These are phyloP conservation scores for Morelia viridis DNA, from an alignment of 2,797 vertebrate genomes.

Conservation along the genomic window DNA sequence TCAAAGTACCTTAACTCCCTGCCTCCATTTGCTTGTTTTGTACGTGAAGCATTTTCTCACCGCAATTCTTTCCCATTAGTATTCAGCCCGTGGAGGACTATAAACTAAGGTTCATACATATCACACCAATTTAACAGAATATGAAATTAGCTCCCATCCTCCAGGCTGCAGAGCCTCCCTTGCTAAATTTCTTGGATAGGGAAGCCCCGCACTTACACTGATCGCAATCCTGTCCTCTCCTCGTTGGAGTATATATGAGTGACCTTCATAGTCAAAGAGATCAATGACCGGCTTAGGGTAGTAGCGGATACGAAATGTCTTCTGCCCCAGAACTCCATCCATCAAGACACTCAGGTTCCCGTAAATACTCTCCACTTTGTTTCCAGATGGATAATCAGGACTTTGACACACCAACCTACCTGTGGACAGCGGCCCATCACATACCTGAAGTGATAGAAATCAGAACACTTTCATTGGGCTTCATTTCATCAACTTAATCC, in stretches of 20 bases:
- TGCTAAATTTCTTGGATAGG: background rate
- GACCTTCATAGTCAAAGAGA: constrained; percentile 75
- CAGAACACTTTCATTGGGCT: background rate
- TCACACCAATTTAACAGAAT: background rate
- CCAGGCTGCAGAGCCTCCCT: rapidly evolving
- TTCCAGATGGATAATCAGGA: constrained; percentile 76
- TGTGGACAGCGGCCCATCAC: constrained; percentile 48
- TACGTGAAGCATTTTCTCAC: background rate
- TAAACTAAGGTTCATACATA: background rate
- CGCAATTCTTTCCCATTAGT: background rate
- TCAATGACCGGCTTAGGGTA: constrained; percentile 76
- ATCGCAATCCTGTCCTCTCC: constrained; percentile 82
- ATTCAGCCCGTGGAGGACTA: background rate
- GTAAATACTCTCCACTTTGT: constrained; percentile 61
- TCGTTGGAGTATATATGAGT: constrained; percentile 74
- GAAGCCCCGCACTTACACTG: constrained; percentile 72
- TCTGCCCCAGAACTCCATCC: constrained; percentile 77
- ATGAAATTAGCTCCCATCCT: background rate
- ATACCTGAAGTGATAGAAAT: constrained; percentile 71
- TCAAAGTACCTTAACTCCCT: background rate
- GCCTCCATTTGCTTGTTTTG: background rate
- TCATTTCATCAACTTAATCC: background rate
- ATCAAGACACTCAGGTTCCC: constrained; percentile 83
- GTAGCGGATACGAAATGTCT: constrained; percentile 79
- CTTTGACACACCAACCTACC: constrained; percentile 78